Percentiles rank a stretch among this genome's conserved stretches.
Evolutionary conservation across 2,888 invertebrate genomes (phyloP).

Genomic region (Venusia cambrica): DNA sequence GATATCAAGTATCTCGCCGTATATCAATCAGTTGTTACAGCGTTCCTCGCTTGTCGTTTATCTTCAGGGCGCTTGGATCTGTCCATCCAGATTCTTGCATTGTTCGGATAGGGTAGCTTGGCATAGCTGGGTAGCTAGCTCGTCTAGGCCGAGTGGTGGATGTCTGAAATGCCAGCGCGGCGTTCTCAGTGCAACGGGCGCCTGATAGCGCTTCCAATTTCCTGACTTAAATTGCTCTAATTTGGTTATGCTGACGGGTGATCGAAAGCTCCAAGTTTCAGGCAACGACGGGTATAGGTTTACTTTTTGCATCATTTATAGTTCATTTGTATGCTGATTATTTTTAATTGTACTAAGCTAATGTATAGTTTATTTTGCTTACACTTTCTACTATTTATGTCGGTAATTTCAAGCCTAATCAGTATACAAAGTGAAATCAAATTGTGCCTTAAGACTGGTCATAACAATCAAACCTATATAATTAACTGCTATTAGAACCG

Average conservation of each 20-base stretch:
- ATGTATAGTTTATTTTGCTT: no score
- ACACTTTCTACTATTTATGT: no score
- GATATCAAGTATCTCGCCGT: conserved; percentile 70
- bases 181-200: conserved; percentile 63
- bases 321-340: no score
- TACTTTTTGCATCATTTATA: conserved; percentile 20
- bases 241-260: conserved; percentile 77
- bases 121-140: conserved; percentile 15
- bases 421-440: background rate
- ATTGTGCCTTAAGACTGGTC: background rate
- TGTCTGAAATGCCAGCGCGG: conserved; percentile 72
- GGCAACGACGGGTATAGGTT: conserved; percentile 53
- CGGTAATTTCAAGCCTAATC: no score
- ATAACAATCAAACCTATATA: conserved; percentile 12
- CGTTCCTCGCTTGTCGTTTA: conserved; percentile 76
- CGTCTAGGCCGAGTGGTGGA: conserved; percentile 46
- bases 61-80: conserved; percentile 73
- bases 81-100: conserved; percentile 77
- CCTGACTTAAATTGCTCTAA: conserved; percentile 80
- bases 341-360: no score
- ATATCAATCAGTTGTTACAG: conserved; percentile 80
- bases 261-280: conserved; percentile 59
- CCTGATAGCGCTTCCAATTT: conserved; percentile 78
- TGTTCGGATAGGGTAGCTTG: conserved; percentile 72
- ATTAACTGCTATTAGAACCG: conserved; percentile 13